A percentile compares a stretch with the other conserved stretches of the same genome.
Conservation (phyloP, 1,140 invertebrate genomes). For the Eumeta japonica region DNA sequence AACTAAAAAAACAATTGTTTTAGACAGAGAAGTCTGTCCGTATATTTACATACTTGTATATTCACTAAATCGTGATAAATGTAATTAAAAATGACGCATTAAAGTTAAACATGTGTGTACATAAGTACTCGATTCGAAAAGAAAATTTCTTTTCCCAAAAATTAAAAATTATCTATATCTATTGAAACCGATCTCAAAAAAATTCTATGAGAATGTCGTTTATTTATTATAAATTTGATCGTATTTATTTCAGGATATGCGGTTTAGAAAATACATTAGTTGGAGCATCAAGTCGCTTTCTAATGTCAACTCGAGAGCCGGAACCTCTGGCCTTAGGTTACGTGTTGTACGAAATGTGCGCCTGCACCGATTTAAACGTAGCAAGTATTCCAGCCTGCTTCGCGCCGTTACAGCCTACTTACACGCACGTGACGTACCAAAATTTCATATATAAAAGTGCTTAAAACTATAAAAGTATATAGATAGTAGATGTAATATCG, state of each 20-base stretch:
- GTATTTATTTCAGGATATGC: conserved; percentile 61
- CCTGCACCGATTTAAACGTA: conserved; percentile 76
- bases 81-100: no score
- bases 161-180: no score
- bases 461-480: no score
- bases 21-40: no score
- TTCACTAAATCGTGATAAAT: no score
- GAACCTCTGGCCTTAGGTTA: conserved; percentile 80
- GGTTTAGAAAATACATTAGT: conserved; percentile 82
- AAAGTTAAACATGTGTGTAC: no score
- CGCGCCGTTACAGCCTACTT: conserved; percentile 70
- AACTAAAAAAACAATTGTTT: no score
- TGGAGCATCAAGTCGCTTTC: conserved; percentile 60
- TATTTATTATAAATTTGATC: neutral
- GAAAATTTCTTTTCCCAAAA: no score
- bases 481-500: no score
- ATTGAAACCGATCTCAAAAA: no score
- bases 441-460: conserved; percentile 6
- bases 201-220: neutral
- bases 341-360: conserved; percentile 88
- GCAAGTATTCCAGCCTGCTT: conserved; percentile 69
- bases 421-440: conserved; percentile 64
- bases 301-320: conserved; percentile 45
- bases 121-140: no score
- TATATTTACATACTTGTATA: no score